Evolutionary conservation across 2,113 vertebrate species (phyloP).

Genomic region (Elachura formosa): DNA sequence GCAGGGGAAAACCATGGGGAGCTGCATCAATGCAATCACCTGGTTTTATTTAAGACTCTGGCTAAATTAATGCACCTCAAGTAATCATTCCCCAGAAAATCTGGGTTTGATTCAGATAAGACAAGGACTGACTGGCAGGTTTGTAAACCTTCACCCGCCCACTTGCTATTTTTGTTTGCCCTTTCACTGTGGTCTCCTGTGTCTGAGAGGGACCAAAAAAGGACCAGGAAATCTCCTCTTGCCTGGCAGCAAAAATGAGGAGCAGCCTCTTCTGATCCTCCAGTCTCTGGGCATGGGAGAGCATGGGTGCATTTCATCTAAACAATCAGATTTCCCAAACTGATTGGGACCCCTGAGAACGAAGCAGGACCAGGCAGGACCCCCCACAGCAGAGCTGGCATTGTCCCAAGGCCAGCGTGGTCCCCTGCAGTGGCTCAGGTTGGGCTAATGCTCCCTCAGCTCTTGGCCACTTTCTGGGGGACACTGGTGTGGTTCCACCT

Average conservation of each 20-base stretch:
- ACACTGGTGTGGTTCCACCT: neutral
- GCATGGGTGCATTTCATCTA: neutral
- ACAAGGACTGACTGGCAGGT: neutral
- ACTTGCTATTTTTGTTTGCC: neutral
- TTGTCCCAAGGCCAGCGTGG: neutral
- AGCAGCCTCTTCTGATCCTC: neutral
- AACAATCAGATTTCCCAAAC: neutral
- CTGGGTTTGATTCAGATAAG: conserved; percentile 27
- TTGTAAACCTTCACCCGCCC: neutral
- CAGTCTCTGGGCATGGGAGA: fast-evolving
- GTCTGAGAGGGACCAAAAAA: neutral
- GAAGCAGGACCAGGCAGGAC: neutral
- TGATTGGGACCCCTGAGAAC: neutral
- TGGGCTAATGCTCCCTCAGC: neutral
- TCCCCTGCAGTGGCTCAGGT: neutral
- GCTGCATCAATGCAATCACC: neutral
- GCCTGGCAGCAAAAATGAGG: neutral
- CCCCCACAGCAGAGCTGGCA: neutral
- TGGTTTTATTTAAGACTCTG: conserved; percentile 36
- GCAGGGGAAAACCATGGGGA: neutral
- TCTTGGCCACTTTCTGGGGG: neutral
- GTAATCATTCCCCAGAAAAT: neutral
- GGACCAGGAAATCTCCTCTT: neutral
- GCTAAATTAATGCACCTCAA: conserved; percentile 33
- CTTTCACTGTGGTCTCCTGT: neutral